A percentile compares a stretch with the other conserved stretches of the same genome.
Conservation (phyloP, 37 sponge, comb jelly and placozoan genomes). For the Spongilla lacustris region DNA sequence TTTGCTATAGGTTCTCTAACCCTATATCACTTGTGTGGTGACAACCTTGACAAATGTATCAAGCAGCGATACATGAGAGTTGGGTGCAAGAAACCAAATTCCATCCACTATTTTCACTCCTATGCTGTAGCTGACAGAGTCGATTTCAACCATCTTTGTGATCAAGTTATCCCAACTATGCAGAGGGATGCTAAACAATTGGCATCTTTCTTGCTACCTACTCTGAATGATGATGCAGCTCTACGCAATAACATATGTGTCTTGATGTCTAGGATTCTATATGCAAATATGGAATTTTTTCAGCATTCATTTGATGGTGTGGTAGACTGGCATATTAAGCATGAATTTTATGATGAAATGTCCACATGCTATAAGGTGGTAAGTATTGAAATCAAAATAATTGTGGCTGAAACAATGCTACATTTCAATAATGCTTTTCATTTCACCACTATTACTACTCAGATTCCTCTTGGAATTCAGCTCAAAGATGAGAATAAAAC, state of each 20-base stretch:
- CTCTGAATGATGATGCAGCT: too few species aligned
- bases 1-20: not conserved
- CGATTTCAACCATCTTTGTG: not conserved
- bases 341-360: slow-evolving; percentile 24
- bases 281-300: slow-evolving; percentile 20
- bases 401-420: too few species aligned
- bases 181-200: too few species aligned
- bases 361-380: slow-evolving; percentile 8
- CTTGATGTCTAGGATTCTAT: slow-evolving; percentile 17
- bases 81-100: not conserved
- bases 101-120: not conserved
- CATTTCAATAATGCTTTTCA: not conserved
- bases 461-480: slow-evolving; percentile 29
- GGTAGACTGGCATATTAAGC: slow-evolving; percentile 25
- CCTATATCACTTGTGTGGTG: too few species aligned
- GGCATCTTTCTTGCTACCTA: too few species aligned
- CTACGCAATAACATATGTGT: slow-evolving; percentile 7
- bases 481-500: slow-evolving; percentile 36
- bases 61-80: slow-evolving; percentile 12
- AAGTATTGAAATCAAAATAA: not conserved
- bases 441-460: too few species aligned
- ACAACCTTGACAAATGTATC: not conserved
- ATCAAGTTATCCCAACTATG: not conserved
- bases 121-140: slow-evolving; percentile 15
- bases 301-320: slow-evolving; percentile 17